A percentile compares a stretch with the other conserved stretches of the same genome.
Evolutionary conservation across 1,140 invertebrate genomes (phyloP).

Genomic region (Triops longicaudatus): DNA sequence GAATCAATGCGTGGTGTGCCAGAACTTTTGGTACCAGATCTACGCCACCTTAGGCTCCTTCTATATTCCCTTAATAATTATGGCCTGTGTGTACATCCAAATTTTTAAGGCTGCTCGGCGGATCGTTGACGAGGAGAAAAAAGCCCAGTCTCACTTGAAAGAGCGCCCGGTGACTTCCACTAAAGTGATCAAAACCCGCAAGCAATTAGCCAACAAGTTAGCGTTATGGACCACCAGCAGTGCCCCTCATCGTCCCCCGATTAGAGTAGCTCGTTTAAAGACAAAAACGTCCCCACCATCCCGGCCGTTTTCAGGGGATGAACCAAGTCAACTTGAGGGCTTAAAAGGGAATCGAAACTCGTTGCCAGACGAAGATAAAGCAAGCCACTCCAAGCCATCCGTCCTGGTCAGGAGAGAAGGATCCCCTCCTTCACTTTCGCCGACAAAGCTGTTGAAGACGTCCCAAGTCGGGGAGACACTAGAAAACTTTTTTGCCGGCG

Average conservation of each 20-base stretch:
- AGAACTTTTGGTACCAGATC: slow-evolving; percentile 72
- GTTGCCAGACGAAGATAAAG: background rate
- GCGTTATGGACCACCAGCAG: background rate
- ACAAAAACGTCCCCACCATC: background rate
- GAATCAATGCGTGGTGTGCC: slow-evolving; percentile 65
- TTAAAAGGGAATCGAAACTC: background rate
- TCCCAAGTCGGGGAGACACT: background rate
- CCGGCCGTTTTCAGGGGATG: background rate
- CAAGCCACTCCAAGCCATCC: background rate
- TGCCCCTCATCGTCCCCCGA: background rate
- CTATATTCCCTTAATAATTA: slow-evolving; percentile 78
- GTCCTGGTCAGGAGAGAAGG: background rate
- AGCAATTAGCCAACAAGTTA: slow-evolving; percentile 13
- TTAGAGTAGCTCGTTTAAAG: slow-evolving; percentile 14
- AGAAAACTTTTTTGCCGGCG: background rate
- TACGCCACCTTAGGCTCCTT: slow-evolving; percentile 84
- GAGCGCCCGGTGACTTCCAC: background rate
- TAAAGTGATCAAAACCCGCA: background rate
- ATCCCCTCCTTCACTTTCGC: background rate
- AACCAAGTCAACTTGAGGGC: background rate
- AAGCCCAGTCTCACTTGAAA: slow-evolving; percentile 68
- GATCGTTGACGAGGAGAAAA: slow-evolving; percentile 73
- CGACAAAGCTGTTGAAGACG: background rate
- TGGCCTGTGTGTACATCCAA: slow-evolving; percentile 83
- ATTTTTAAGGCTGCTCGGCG: slow-evolving; percentile 75